A percentile compares a stretch with the other conserved stretches of the same genome.
These are phyloP conservation scores for Eupithecia insigniata DNA, from an alignment of 2,888 invertebrate species.

Conservation along the genomic window DNA sequence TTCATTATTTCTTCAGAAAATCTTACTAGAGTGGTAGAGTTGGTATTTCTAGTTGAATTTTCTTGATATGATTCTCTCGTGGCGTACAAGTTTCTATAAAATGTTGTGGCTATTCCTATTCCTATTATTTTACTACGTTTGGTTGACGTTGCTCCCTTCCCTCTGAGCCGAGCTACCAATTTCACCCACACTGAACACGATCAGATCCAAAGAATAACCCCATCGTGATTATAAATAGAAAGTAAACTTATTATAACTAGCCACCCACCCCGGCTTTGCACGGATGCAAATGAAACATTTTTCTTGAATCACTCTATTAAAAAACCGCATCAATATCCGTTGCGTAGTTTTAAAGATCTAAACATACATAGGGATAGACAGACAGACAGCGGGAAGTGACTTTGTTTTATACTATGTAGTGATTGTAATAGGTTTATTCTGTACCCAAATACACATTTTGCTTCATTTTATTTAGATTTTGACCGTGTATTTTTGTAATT, in stretches of 20 bases:
- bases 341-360: no score
- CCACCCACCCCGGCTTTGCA: no score
- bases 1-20: background rate
- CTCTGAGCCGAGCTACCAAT: slow-evolving; percentile 1
- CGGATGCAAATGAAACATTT: no score
- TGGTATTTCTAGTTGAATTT: background rate
- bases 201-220: background rate
- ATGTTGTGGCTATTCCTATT: background rate
- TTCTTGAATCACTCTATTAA: no score
- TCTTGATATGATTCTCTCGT: background rate
- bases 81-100: background rate
- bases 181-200: background rate
- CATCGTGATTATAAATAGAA: background rate
- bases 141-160: slow-evolving; percentile 31
- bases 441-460: background rate
- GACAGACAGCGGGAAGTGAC: no score
- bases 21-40: background rate
- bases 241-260: no score
- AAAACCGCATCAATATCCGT: no score
- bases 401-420: no score
- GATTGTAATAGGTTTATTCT: background rate
- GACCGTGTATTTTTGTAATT: background rate
- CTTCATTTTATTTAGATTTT: background rate
- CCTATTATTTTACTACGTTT: no score
- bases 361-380: no score